phyloP scores from a whole-genome alignment of 30 jellyfish, hydroid and myxozoan genomes.

The Nemopilema nomurai region DNA sequence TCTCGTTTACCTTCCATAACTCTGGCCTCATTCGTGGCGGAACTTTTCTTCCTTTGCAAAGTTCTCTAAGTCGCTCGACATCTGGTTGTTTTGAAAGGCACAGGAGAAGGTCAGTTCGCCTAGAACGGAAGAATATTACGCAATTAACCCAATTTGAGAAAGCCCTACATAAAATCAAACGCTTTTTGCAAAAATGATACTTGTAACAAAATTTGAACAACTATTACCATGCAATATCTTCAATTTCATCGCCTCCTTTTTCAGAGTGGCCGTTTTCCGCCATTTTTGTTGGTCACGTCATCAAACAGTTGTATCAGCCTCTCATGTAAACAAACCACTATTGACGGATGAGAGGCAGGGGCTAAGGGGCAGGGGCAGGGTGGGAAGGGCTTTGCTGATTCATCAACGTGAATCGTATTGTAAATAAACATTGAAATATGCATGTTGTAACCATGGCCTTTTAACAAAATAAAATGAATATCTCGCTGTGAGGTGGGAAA shows the following conservation, averaged over 20 bases:
- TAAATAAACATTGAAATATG: neutral
- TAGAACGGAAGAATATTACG: slow-evolving; percentile 19
- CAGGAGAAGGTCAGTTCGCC: slow-evolving; percentile 95
- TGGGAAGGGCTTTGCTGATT: neutral
- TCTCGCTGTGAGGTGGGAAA: neutral
- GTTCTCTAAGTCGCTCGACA: slow-evolving; percentile 65
- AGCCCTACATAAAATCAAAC: neutral
- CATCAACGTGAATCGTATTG: neutral
- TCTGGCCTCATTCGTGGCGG: slow-evolving; percentile 96
- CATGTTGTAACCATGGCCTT: neutral
- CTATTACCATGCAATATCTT: slow-evolving; percentile 93
- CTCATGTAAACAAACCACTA: slow-evolving; percentile 20
- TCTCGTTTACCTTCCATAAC: slow-evolving; percentile 85
- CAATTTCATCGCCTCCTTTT: slow-evolving; percentile 75
- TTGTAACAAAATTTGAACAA: neutral
- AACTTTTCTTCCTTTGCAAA: slow-evolving; percentile 83
- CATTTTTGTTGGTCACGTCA: slow-evolving; percentile 74
- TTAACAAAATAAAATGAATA: neutral
- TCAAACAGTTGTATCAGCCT: slow-evolving; percentile 12
- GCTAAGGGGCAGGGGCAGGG: slow-evolving; percentile 28
- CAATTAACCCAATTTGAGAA: no score
- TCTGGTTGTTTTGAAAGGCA: slow-evolving; percentile 98
- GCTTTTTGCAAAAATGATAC: no score
- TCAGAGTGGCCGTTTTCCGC: slow-evolving; percentile 64
- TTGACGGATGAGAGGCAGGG: neutral